A percentile compares a stretch with the other conserved stretches of the same genome.
phyloP scores from a whole-genome alignment of 1,140 invertebrate genomes.

The Drosophila erecta region DNA sequence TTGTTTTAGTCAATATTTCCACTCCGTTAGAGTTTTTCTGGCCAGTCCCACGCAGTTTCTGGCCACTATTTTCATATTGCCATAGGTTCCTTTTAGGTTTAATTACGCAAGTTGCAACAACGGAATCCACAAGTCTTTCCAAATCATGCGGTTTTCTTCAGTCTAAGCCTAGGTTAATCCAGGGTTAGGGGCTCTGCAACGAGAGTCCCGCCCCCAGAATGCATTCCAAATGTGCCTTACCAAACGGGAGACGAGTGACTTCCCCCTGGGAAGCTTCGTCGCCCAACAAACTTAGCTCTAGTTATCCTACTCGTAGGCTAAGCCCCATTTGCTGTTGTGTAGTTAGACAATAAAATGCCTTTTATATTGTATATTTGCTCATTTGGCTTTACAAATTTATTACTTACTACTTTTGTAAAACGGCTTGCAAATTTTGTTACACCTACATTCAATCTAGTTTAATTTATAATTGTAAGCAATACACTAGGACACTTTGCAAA shows the following conservation, averaged over 20 bases:
- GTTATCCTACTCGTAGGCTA: background rate
- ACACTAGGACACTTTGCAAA: slow-evolving; percentile 21
- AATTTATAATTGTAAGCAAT: slow-evolving; percentile 50
- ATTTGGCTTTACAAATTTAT: slow-evolving; percentile 60
- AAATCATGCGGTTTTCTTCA: slow-evolving; percentile 60
- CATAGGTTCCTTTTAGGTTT: slow-evolving; percentile 72
- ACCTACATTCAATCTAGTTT: slow-evolving; percentile 33
- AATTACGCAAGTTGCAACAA: slow-evolving; percentile 56
- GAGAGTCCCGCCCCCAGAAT: slow-evolving; percentile 31
- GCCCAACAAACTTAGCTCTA: slow-evolving; percentile 17
- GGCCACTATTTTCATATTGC: slow-evolving; percentile 44
- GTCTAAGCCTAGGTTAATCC: slow-evolving; percentile 33
- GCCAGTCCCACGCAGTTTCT: slow-evolving; percentile 3
- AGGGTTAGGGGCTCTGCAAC: slow-evolving; percentile 5
- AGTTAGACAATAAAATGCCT: slow-evolving; percentile 70
- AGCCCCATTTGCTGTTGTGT: slow-evolving; percentile 69
- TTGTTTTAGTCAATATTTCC: background rate
- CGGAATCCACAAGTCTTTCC: slow-evolving; percentile 83
- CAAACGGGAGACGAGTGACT: slow-evolving; percentile 2
- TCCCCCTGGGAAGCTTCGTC: background rate
- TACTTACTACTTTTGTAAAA: slow-evolving; percentile 54
- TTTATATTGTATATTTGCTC: slow-evolving; percentile 51
- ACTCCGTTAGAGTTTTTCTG: slow-evolving; percentile 6
- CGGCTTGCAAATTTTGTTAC: slow-evolving; percentile 25
- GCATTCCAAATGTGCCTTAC: slow-evolving; percentile 84